phyloP scores from a whole-genome alignment of 92 coral and sea anemone species.

The Paramuricea clavata region DNA sequence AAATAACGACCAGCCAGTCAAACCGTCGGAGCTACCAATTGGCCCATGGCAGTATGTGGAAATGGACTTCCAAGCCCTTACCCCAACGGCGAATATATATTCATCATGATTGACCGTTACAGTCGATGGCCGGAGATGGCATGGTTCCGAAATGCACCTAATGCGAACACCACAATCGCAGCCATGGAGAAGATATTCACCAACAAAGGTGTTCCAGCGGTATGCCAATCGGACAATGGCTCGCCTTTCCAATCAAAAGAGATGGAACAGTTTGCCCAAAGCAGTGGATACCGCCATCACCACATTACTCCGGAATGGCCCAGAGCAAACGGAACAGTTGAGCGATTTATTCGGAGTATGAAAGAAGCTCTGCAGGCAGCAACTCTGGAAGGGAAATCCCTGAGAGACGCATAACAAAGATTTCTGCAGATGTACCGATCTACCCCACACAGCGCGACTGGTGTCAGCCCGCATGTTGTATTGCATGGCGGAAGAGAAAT shows the following conservation, averaged over 20 bases:
- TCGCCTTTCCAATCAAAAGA: conserved; percentile 50
- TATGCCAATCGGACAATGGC: conserved; percentile 60
- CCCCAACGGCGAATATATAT: conserved; percentile 34
- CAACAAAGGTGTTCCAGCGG: conserved; percentile 43
- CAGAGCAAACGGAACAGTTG: conserved; percentile 50
- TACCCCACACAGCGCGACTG: conserved; percentile 40
- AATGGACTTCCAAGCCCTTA: conserved; percentile 25
- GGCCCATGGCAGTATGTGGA: conserved; percentile 36
- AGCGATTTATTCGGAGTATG: conserved; percentile 35
- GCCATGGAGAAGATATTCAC: conserved; percentile 40
- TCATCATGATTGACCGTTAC: conserved; percentile 45
- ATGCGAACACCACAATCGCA: conserved; percentile 35
- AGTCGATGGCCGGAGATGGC: conserved; percentile 60
- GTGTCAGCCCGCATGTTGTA: conserved; percentile 33
- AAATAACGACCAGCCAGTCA: conserved; percentile 19
- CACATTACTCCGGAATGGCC: conserved; percentile 53
- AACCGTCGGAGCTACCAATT: conserved; percentile 5
- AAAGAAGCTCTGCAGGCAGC: conserved; percentile 27
- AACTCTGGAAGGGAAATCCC: not conserved
- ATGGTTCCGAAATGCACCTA: conserved; percentile 20
- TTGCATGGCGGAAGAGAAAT: conserved; percentile 41
- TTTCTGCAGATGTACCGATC: conserved; percentile 29
- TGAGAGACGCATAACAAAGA: not conserved
- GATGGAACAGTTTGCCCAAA: conserved; percentile 27
- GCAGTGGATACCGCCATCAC: conserved; percentile 14